phyloP scores from a whole-genome alignment of 2,113 vertebrate species.

The Mormyrus iriodes region DNA sequence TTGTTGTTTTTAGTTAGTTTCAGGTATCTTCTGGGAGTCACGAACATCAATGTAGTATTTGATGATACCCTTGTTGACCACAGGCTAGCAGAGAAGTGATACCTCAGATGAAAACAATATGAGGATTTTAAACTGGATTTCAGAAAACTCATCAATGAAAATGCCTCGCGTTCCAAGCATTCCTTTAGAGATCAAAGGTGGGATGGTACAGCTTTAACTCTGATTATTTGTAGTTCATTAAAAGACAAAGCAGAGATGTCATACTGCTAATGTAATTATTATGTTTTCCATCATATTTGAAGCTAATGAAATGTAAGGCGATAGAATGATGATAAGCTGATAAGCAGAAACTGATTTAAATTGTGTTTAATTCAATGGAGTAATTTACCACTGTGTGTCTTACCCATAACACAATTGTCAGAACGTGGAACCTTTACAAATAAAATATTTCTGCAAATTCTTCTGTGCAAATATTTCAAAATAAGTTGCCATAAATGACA shows the following conservation, averaged over 20 bases:
- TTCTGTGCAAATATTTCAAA: too few species aligned
- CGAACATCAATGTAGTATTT: not conserved
- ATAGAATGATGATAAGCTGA: not conserved
- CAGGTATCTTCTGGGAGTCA: not conserved
- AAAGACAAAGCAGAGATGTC: not conserved
- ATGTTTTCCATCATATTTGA: not conserved
- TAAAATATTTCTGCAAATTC: not conserved
- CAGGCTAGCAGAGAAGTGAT: not conserved
- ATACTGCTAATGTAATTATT: not conserved
- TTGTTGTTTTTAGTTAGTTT: not conserved
- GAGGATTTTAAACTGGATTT: not conserved
- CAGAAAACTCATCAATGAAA: not conserved
- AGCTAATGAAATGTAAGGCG: not conserved
- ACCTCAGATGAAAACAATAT: not conserved
- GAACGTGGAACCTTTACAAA: not conserved
- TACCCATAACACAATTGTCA: not conserved
- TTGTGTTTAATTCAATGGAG: not conserved
- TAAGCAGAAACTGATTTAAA: not conserved
- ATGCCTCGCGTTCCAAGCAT: not conserved
- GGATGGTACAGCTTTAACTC: not conserved
- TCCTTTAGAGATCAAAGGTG: not conserved
- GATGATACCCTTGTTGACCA: not conserved
- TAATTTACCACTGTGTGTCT: not conserved
- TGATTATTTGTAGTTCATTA: not conserved
- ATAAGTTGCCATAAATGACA: not conserved